Conservation (phyloP, 53 echinoderm and acorn worm species). For the Echinometra lucunter region DNA sequence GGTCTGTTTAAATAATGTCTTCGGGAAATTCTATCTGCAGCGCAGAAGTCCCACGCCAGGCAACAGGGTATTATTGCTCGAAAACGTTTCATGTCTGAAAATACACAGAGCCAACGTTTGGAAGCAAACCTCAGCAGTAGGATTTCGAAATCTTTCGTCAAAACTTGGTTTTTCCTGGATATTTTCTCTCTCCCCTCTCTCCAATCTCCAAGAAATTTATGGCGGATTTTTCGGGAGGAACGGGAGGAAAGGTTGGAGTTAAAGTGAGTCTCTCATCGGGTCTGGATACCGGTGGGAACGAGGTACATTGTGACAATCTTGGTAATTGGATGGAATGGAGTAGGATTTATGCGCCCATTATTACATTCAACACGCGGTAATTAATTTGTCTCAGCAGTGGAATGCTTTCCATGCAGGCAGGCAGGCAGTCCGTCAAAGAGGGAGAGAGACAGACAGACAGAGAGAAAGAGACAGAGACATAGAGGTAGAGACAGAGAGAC, state of each 20-base stretch:
- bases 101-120: background rate
- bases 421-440: background rate
- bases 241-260: background rate
- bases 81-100: background rate
- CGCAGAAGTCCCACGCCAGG: background rate
- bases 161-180: conserved; percentile 44
- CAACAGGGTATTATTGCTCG: background rate
- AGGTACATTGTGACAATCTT: conserved; percentile 53
- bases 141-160: conserved; percentile 43
- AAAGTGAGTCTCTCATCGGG: conserved; percentile 30
- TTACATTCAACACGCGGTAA: conserved; percentile 65
- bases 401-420: background rate
- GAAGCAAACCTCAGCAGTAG: background rate
- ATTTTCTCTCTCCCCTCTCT: background rate
- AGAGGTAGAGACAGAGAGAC: background rate
- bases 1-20: conserved; percentile 35
- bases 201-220: background rate
- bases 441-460: background rate
- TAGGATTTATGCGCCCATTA: conserved; percentile 60
- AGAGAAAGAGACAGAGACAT: background rate
- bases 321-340: conserved; percentile 53
- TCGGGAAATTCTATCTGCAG: conserved; percentile 11
- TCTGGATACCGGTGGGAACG: background rate
- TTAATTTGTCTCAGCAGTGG: conserved; percentile 55
- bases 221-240: background rate